Base-by-base conservation (phyloP, 2,797 vertebrate genomes). In the Borostomias antarcticus region DNA sequence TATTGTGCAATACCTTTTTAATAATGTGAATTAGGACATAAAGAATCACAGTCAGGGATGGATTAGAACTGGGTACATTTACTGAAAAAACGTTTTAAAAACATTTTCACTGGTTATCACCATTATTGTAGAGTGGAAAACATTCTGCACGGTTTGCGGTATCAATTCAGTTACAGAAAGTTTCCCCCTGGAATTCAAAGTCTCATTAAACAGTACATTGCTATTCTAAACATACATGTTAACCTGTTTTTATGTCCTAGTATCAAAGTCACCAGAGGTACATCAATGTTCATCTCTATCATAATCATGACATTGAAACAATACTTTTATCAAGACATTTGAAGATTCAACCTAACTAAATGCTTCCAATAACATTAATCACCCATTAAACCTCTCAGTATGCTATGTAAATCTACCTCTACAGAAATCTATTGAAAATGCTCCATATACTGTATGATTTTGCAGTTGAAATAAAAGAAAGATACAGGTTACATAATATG, bases 221-320 rank as follows among this genome's bases (percentile, higher is more conserved):
- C 37, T 72, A 78, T 65, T 72, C 79, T 84, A 80, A 77, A 65
- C 70, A 82, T 75, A 57, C 63, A 75, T 72, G 80, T 61, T 81
- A 74, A 84, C 59, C 59, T 74, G 70, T 69, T 75, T 57, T 60
- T 64, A 63, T 63, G 63, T 75, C 67, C 75, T 75, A 79, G 73
- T 87, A 87, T 84, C 68, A 86, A 86, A 89, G 82, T 82, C 73
- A 85, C 62, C 74, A 86, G 67, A 73, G 74, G 77, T 70, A 74
- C 28, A 72, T 29, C 68, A 43, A 74, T 74, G 64, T 53, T 70
- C 69, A 73, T 73, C 82, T 75, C 77, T 80, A 69, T 80, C 60
- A 79, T 73, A 62, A 73, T 72, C 73, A 48, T 54, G 75, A 59
- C 74, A 61, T 58, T 74, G 61, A 45, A 69, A 79, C 52, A 62